Percentiles rank a stretch among this genome's conserved stretches.
These are phyloP conservation scores for Elgaria multicarinata DNA, from an alignment of 2,113 vertebrate species.

Conservation along the genomic window DNA sequence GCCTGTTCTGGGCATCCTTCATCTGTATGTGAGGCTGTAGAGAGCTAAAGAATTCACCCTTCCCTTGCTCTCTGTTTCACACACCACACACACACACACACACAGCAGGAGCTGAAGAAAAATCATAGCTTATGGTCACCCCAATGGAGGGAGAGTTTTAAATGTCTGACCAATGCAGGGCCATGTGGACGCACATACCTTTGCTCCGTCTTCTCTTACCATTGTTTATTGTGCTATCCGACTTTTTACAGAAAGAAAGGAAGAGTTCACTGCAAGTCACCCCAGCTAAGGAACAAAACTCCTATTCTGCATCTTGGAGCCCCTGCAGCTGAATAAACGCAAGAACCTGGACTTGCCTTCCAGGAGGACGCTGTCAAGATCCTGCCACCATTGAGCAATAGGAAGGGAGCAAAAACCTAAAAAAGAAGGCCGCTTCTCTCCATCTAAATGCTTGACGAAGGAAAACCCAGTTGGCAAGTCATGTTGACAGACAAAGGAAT, in stretches of 20 bases:
- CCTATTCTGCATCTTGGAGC: conserved; percentile 70
- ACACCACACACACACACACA: accelerated
- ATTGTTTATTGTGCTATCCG: conserved; percentile 72
- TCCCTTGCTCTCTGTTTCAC: not conserved
- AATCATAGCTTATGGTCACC: not conserved
- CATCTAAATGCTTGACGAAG: conserved; percentile 67
- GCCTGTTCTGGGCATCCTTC: not conserved
- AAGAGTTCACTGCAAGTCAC: conserved; percentile 71
- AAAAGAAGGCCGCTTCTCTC: conserved; percentile 71
- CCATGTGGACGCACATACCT: conserved; percentile 39
- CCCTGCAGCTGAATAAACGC: conserved; percentile 72
- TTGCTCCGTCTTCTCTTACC: conserved; percentile 52
- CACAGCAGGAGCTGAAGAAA: not conserved
- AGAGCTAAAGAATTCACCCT: not conserved
- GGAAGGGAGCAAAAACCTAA: conserved; percentile 68
- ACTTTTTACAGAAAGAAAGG: conserved; percentile 65
- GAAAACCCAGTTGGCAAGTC: conserved; percentile 52
- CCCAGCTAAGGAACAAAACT: conserved; percentile 66
- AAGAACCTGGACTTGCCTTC: conserved; percentile 71
- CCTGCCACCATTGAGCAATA: conserved; percentile 75
- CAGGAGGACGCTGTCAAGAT: conserved; percentile 68
- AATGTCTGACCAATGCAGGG: not conserved
- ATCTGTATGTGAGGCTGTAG: too few relatives aligned
- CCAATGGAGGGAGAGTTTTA: conserved; percentile 14
- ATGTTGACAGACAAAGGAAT: conserved; percentile 72